Evolutionary conservation across 1,140 invertebrate species (phyloP).

Genomic region (Sitodiplosis mosellana): DNA sequence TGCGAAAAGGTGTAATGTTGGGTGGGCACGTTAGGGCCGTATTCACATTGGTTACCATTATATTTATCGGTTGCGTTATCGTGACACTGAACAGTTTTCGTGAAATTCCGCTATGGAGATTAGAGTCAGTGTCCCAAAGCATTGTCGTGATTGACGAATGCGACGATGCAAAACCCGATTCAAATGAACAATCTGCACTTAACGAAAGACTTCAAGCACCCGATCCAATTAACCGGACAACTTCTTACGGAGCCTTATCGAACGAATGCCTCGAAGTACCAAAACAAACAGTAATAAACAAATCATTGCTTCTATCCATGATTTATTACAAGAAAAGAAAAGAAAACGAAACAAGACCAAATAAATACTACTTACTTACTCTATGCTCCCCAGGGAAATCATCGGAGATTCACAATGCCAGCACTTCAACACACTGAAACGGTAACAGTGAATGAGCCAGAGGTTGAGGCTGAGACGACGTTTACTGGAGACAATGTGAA

Average conservation of each 20-base stretch:
- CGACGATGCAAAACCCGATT: constrained; percentile 18
- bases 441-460: constrained; percentile 5
- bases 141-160: constrained; percentile 1
- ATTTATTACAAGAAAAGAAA: no score
- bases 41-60: constrained; percentile 71
- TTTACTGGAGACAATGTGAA: constrained; percentile 9
- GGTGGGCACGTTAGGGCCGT: constrained; percentile 81
- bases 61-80: constrained; percentile 64
- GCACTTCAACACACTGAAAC: constrained; percentile 2
- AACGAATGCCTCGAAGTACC: no score
- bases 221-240: no score
- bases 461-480: constrained; percentile 13
- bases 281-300: no score
- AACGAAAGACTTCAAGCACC: background rate
- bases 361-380: no score
- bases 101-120: constrained; percentile 58
- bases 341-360: background rate
- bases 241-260: no score
- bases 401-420: background rate
- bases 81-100: constrained; percentile 71
- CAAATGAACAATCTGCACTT: constrained; percentile 12
- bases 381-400: background rate
- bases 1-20: constrained; percentile 38
- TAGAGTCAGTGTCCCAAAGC: constrained; percentile 9
- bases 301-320: no score